A percentile compares a stretch with the other conserved stretches of the same genome.
phyloP scores from a whole-genome alignment of 2,113 vertebrate genomes.

The Sterrhoptilus dennistouni region DNA sequence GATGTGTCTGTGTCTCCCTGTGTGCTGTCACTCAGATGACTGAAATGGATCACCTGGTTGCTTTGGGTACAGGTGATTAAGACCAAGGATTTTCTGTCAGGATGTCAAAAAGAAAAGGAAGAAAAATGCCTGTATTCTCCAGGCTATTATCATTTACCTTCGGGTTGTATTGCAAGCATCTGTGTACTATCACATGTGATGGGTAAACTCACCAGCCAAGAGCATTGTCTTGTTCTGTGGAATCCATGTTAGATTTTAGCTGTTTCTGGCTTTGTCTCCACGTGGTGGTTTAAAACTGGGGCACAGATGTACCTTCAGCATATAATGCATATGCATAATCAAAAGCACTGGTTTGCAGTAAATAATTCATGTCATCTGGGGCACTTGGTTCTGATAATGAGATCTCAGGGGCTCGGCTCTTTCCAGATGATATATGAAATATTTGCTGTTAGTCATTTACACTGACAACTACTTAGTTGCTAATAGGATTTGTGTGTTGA shows the following conservation, averaged over 20 bases:
- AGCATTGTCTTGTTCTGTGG: background rate
- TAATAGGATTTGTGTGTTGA: background rate
- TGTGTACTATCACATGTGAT: background rate
- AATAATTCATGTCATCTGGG: conserved; percentile 73
- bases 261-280: background rate
- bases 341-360: conserved; percentile 48
- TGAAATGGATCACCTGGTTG: background rate
- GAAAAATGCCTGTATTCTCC: background rate
- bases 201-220: background rate
- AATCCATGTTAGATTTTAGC: background rate
- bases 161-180: background rate
- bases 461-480: conserved; percentile 36
- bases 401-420: conserved; percentile 72
- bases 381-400: conserved; percentile 72
- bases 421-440: conserved; percentile 37
- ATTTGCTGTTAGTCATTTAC: conserved; percentile 53
- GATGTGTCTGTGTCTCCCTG: background rate
- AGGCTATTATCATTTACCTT: background rate
- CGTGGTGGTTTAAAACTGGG: conserved; percentile 23
- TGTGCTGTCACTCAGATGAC: background rate
- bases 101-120: background rate
- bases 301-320: conserved; percentile 57
- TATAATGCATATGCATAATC: conserved; percentile 33
- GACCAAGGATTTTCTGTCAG: background rate
- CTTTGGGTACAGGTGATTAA: background rate